These are phyloP conservation scores for Microplitis manilae DNA, from an alignment of 2,888 invertebrate genomes.

Conservation along the genomic window DNA sequence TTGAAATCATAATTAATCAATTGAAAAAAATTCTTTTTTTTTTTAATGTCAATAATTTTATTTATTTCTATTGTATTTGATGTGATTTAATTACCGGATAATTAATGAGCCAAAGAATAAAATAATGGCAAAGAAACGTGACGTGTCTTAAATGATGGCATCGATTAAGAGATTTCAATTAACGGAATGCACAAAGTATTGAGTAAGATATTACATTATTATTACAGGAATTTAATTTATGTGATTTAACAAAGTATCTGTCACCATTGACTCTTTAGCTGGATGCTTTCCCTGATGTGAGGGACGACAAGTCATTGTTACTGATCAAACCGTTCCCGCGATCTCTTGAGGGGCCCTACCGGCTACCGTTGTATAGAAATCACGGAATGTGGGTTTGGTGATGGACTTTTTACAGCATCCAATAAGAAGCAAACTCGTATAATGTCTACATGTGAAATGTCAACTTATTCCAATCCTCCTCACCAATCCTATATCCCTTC, in stretches of 20 bases:
- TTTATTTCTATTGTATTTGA: background rate
- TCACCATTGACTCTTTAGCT: slow-evolving; percentile 4
- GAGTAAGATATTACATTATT: slow-evolving; percentile 31
- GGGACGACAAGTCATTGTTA: slow-evolving; percentile 28
- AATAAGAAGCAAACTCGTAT: background rate
- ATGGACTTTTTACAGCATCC: background rate
- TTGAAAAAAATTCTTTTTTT: no score
- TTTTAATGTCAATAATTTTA: no score
- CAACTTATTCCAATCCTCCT: slow-evolving; percentile 31
- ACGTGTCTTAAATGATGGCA: slow-evolving; percentile 16
- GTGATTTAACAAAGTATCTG: background rate
- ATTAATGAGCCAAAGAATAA: background rate
- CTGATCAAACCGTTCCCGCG: slow-evolving; percentile 32
- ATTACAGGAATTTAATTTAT: slow-evolving; percentile 27
- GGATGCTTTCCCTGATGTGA: slow-evolving; percentile 10
- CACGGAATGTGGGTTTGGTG: slow-evolving; percentile 65
- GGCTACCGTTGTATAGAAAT: slow-evolving; percentile 51
- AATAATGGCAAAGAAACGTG: background rate
- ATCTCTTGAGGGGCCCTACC: slow-evolving; percentile 22
- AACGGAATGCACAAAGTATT: slow-evolving; percentile 26
- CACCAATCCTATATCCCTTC: slow-evolving; percentile 33
- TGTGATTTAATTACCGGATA: slow-evolving; percentile 14
- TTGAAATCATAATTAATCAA: no score
- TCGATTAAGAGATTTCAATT: slow-evolving; percentile 36
- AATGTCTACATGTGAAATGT: slow-evolving; percentile 35